phyloP scores from a whole-genome alignment of 2,888 invertebrate genomes.

The Drosophila buzzatii region DNA sequence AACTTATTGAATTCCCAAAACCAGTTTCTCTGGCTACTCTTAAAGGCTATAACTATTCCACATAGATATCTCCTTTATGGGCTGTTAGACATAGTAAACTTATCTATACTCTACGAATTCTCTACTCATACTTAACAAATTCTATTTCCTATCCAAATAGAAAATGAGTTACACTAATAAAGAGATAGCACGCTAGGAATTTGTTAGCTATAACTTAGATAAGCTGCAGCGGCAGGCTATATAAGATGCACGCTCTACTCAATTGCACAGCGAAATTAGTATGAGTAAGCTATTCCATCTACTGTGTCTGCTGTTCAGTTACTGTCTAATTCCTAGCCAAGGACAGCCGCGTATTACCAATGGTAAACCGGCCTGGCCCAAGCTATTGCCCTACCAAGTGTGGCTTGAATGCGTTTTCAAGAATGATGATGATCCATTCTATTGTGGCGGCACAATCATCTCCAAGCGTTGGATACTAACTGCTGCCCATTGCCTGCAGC shows the following conservation, averaged over 20 bases:
- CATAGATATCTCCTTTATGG: too few relatives aligned
- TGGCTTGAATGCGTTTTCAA: constrained; percentile 37
- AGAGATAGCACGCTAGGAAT: constrained; percentile 26
- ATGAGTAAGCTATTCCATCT: constrained; percentile 34
- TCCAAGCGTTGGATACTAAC: constrained; percentile 57
- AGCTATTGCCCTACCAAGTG: constrained; percentile 58
- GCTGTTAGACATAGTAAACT: background rate
- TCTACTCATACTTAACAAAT: background rate
- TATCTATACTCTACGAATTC: background rate
- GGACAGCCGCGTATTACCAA: constrained; percentile 51
- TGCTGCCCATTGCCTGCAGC: constrained; percentile 62
- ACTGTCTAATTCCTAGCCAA: constrained; percentile 12
- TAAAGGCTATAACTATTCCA: too few relatives aligned
- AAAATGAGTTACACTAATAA: background rate
- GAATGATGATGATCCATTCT: background rate
- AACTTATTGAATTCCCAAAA: background rate
- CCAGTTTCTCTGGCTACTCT: too few relatives aligned
- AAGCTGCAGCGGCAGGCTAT: constrained; percentile 34
- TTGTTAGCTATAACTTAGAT: constrained; percentile 29
- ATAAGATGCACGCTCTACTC: constrained; percentile 19
- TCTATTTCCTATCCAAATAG: background rate
- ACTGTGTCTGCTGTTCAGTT: constrained; percentile 26
- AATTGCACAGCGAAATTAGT: constrained; percentile 14
- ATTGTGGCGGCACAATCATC: constrained; percentile 62
- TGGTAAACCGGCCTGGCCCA: constrained; percentile 35